Conservation (phyloP, 2,113 vertebrate genomes). For the Poicephalus gulielmi region DNA sequence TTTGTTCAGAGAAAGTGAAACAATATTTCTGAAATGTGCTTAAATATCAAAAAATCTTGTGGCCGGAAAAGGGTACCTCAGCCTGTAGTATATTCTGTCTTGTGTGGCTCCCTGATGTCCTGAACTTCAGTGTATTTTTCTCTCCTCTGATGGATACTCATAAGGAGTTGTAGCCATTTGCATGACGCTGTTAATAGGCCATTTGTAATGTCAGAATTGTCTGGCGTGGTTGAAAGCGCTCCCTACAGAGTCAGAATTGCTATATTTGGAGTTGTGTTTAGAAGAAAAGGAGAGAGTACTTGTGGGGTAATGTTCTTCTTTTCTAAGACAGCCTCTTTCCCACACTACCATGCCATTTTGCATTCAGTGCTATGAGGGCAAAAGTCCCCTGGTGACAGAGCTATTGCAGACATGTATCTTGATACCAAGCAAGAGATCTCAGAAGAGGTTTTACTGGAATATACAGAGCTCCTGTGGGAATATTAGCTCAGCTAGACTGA, state of each 20-base stretch:
- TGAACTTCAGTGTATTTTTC: not conserved
- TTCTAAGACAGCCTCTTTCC: not conserved
- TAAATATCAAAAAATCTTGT: not conserved
- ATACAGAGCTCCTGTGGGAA: not conserved
- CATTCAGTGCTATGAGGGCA: not conserved
- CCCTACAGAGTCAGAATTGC: conserved; percentile 8
- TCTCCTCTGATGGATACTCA: not conserved
- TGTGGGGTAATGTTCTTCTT: not conserved
- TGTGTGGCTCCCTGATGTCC: not conserved
- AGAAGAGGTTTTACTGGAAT: not conserved
- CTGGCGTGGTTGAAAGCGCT: conserved; percentile 11
- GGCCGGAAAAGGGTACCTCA: not conserved
- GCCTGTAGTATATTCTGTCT: not conserved
- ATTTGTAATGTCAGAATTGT: conserved; percentile 8
- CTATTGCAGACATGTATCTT: not conserved
- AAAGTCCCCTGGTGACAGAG: not conserved
- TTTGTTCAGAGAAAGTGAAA: not conserved
- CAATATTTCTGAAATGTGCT: not conserved
- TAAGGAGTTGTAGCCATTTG: not conserved
- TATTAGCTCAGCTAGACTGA: not conserved
- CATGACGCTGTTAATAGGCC: not conserved
- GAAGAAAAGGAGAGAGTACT: not conserved
- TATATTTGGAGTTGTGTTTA: conserved; percentile 21
- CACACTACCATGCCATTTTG: not conserved
- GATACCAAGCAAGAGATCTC: not conserved